These are phyloP conservation scores for Channa maculata DNA, from an alignment of 2,113 vertebrate species.

Conservation along the genomic window DNA sequence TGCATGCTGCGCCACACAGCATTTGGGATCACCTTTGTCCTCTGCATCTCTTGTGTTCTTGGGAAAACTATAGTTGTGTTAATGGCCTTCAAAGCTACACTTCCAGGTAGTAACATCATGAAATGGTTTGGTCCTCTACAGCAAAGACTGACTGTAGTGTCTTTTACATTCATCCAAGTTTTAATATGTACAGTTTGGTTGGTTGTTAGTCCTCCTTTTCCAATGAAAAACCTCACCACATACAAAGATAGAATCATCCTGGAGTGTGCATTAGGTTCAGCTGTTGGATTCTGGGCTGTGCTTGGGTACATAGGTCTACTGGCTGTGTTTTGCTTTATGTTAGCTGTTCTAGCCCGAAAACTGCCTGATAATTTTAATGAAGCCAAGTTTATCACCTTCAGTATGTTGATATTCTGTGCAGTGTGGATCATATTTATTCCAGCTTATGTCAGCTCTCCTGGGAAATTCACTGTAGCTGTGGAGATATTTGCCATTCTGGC, in stretches of 20 bases:
- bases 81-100: constrained; percentile 30
- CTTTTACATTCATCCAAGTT: too few relatives aligned
- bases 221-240: too few relatives aligned
- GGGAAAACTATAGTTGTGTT: constrained; percentile 29
- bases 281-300: too few relatives aligned
- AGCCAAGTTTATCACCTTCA: constrained; percentile 70
- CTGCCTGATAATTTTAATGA: constrained; percentile 69
- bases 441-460: constrained; percentile 81
- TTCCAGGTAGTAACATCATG: constrained; percentile 49
- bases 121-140: constrained; percentile 38
- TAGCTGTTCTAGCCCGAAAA: neutral
- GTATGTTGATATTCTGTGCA: constrained; percentile 57
- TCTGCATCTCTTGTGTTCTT: constrained; percentile 27
- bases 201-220: too few relatives aligned
- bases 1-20: too few relatives aligned
- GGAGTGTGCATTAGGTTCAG: too few relatives aligned
- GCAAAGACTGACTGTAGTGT: too few relatives aligned
- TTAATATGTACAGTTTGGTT: too few relatives aligned
- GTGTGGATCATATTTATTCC: constrained; percentile 76
- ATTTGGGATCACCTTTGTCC: neutral
- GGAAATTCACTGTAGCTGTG: constrained; percentile 79
- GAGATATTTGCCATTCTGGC: constrained; percentile 78
- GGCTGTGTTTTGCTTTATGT: too few relatives aligned
- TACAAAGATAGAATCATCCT: too few relatives aligned
- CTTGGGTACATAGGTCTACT: too few relatives aligned